These are phyloP conservation scores for Hypomecis punctinalis DNA, from an alignment of 2,888 invertebrate genomes.

Conservation along the genomic window DNA sequence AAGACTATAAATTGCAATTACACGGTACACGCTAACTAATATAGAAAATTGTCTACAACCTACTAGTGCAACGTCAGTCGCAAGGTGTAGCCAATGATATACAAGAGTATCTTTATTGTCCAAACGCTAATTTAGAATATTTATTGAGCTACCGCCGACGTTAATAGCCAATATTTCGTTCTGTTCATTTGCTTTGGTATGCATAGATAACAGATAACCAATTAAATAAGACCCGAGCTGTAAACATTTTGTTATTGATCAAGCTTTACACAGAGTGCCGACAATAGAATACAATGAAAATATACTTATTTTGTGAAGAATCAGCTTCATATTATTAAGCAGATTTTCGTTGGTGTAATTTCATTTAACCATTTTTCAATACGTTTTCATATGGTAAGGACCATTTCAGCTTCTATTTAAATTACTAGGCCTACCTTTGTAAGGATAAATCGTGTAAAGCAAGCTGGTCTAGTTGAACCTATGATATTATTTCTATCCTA, in stretches of 20 bases:
- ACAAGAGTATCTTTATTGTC: slow-evolving; percentile 52
- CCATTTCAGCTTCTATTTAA: no score
- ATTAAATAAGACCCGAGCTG: slow-evolving; percentile 41
- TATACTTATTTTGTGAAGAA: no score
- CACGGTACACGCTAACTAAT: slow-evolving; percentile 4
- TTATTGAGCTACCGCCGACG: slow-evolving; percentile 54
- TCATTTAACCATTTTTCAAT: no score
- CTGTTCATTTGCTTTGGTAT: slow-evolving; percentile 54
- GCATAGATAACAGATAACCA: slow-evolving; percentile 50
- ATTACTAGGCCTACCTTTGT: no score
- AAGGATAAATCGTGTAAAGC: no score
- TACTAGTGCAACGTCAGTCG: slow-evolving; percentile 34
- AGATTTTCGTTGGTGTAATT: no score
- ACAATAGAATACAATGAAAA: background rate
- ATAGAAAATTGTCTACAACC: slow-evolving; percentile 38
- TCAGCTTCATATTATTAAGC: no score
- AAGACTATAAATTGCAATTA: slow-evolving; percentile 25
- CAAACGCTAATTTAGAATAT: slow-evolving; percentile 58
- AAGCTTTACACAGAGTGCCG: background rate
- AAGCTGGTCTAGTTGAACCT: no score
- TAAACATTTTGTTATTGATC: background rate
- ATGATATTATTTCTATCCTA: no score
- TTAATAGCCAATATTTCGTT: slow-evolving; percentile 59
- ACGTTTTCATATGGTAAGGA: no score
- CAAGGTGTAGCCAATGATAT: slow-evolving; percentile 43